Evolutionary conservation across 2,888 invertebrate genomes (phyloP).

Genomic region (Loripinus fragilis): DNA sequence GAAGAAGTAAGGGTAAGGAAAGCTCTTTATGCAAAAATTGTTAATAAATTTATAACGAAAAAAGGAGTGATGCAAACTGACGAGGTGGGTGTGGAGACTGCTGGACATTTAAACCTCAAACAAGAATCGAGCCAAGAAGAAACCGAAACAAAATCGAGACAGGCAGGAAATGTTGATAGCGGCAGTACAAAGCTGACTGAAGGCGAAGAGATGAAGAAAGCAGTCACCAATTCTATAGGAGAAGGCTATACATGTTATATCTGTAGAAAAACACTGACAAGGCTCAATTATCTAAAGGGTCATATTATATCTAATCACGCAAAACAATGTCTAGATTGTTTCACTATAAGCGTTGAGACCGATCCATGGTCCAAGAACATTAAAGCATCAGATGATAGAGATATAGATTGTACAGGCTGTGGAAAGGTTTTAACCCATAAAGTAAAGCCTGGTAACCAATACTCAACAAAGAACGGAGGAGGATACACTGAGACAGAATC

Average conservation of each 20-base stretch:
- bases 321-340: background rate
- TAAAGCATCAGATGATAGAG: background rate
- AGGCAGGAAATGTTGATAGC: no score
- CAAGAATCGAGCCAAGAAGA: no score
- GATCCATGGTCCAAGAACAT: background rate
- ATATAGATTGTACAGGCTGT: background rate
- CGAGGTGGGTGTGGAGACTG: no score
- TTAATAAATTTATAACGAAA: no score
- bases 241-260: background rate
- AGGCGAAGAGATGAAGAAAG: no score
- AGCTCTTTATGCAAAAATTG: no score
- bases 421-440: background rate
- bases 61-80: no score
- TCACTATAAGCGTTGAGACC: background rate
- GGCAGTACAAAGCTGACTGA: no score
- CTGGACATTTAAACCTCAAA: no score
- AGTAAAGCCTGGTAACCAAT: background rate
- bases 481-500: background rate
- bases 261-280: background rate
- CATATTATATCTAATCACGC: background rate
- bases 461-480: background rate
- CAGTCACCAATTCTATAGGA: no score
- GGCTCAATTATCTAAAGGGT: background rate
- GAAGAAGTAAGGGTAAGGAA: no score
- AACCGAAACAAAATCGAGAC: no score